Evolutionary conservation across 2,888 invertebrate genomes (phyloP), one percentile per base, ranked within the genome.

Genomic region (Drosophila acutilabella): DNA sequence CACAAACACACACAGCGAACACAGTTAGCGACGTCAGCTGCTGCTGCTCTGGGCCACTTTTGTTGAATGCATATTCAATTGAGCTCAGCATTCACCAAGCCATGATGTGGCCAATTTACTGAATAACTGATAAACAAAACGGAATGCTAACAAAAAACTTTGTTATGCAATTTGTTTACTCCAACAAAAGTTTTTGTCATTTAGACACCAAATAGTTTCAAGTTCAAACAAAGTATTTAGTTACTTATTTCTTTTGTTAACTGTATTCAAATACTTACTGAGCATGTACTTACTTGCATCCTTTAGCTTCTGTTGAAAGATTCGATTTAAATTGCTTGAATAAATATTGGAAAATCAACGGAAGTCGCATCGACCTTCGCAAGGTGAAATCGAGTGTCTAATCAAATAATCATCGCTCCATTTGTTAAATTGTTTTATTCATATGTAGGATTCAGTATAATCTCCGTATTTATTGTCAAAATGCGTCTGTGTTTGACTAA

Each of bases 11-110:
- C 18, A 23, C 36, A 13, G 3, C 6, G 7, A 26, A 14, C 56
- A 30, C 8, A 30, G 30, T 8, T 2, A 40, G 14, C 23, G 4
- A 36, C 30, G 38, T 18, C 54, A 50, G 36, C 2, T 30, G 38
- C 2, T 30, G 38, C 44, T 48, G 6, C 26, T 26, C 20, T 38
- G 23, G 53, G 41, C 53, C 72, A 65, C 62, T 58, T 56, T 50
- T 10, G 20, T 40, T 13, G 23, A 45, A 51, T 82, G 70, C 74
- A 80, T 67, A 71, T 80, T 80, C 67, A 71, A 56, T 61, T 36
- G 33, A 20, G 18, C 20, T 45, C 40, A 40, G 18, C 11, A 53
- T 18, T n/a, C 6, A n/a, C 42, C 48, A 16, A 44, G 54, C 33
- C 40, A 5, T 16, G 20, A 13, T 51, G 48, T 59, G 59, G 56